Percentiles rank a stretch among this genome's conserved stretches.
Conservation (phyloP, 1,140 invertebrate genomes). For the Oryctes rhinoceros region DNA sequence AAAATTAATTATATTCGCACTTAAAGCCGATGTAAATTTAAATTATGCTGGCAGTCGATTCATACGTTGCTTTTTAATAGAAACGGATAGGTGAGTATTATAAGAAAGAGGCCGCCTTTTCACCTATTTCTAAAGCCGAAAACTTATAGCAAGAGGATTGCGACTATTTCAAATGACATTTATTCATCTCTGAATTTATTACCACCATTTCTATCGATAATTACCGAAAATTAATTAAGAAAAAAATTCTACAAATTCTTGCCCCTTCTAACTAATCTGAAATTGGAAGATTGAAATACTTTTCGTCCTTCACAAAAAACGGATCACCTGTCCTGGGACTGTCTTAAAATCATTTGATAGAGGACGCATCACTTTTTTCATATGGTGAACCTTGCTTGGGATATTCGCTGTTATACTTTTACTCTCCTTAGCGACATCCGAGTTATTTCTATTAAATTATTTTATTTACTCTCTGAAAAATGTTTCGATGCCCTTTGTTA, state of each 20-base stretch:
- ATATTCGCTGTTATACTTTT: too few species aligned
- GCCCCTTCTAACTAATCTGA: not conserved
- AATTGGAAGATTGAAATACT: not conserved
- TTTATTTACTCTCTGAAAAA: not conserved
- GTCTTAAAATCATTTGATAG: not conserved
- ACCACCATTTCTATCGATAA: not conserved
- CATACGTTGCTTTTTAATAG: not conserved
- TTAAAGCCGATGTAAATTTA: not conserved
- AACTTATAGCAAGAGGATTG: not conserved
- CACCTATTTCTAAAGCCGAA: too few species aligned
- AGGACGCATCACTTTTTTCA: not conserved
- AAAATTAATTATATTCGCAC: not conserved
- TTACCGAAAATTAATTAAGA: not conserved
- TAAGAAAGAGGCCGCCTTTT: too few species aligned
- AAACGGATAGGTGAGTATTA: too few species aligned
- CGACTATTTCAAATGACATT: not conserved
- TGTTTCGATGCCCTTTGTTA: not conserved
- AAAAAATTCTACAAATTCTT: not conserved
- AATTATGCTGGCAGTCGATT: too few species aligned
- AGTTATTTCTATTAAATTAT: not conserved
- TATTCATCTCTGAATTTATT: not conserved
- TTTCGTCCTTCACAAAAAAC: slow-evolving; percentile 3
- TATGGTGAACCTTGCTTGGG: not conserved
- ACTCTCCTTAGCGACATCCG: not conserved
- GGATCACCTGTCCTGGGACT: not conserved